Evolutionary conservation across 1,140 invertebrate species (phyloP).

Genomic region (Portunus trituberculatus): DNA sequence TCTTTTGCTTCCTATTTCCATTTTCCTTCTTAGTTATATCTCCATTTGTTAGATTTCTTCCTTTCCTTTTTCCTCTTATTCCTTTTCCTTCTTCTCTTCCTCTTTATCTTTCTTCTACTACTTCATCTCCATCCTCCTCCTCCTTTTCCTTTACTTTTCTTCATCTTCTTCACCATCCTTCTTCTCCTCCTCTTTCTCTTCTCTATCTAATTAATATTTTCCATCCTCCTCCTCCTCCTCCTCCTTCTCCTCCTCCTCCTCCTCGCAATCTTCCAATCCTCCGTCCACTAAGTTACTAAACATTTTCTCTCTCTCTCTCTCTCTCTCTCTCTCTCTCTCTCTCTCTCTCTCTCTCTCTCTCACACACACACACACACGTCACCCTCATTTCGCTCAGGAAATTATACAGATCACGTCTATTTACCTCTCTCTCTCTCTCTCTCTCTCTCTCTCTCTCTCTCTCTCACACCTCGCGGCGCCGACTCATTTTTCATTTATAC

Average conservation of each 20-base stretch:
- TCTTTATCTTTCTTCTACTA: not conserved
- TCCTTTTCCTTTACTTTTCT: not conserved
- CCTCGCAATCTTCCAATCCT: not conserved
- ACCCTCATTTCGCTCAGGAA: no score
- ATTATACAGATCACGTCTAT: no score
- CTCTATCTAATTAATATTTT: not conserved
- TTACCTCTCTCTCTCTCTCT: not conserved
- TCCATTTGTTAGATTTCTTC: no score
- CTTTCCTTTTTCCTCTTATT: no score
- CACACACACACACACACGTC: not conserved
- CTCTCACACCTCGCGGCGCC: not conserved
- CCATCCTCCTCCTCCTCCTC: not conserved
- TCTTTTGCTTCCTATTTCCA: not conserved
- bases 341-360: constrained; percentile 37
- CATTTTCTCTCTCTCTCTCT: constrained; percentile 31
- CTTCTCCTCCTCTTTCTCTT: not conserved
- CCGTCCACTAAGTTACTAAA: not conserved
- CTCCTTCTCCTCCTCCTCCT: not conserved
- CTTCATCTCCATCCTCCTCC: not conserved
- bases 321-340: constrained; percentile 41
- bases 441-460: not conserved
- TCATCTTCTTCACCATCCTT: not conserved
- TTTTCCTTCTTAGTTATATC: no score
- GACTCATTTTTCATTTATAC: not conserved
- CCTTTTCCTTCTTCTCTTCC: not conserved